Base-by-base conservation (phyloP, 2,888 invertebrate species). In the Itoplectis maculator region DNA sequence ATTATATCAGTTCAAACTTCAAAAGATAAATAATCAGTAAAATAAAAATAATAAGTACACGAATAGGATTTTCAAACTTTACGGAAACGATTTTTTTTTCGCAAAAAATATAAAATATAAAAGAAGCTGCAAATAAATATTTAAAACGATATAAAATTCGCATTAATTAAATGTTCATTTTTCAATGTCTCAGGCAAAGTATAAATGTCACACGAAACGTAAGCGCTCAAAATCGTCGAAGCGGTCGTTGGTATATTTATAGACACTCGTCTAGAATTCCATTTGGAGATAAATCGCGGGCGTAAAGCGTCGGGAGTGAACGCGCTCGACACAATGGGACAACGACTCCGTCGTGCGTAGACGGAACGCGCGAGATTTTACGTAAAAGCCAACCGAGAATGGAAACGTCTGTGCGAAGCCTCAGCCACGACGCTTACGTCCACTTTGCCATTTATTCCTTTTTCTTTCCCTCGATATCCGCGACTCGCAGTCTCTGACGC, bases 341-440 rank as follows among this genome's bases (percentile, higher is more conserved):
- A 74, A 13, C 68, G 69, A 13, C 11, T n/a, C 73, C 78, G 68
- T 74, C 81, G 81, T 81, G 78, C 78, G 81, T 81, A 74, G 63
- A 68, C 72, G 47, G 54, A 29, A 2, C 29, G 29, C 51, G 4
- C 29, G 56, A 72, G 59, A 65, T 77, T 72, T 61, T 72, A 72
- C 66, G 56, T 40, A 61, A 42, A 37, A 15, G 45, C 23, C 29
- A 35, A 70, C 72, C 77, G 51, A 72, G 77, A 81, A 81, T 81
- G 81, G 81, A 63, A 78, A 78, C 69, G 47, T 54, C 49, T 45
- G 54, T 45, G 9, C 61, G 37, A 29, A 18, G 45, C 56, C 49
- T 76, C 66, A n/a, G 35, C 6, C 3, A 9, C 18, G 66, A 56
- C 56, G 40, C 69, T 42, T 66, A 40, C 51, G 75, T 70, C 59